These are phyloP conservation scores for Corapipo altera DNA, from an alignment of 2,113 vertebrate genomes.

Conservation along the genomic window DNA sequence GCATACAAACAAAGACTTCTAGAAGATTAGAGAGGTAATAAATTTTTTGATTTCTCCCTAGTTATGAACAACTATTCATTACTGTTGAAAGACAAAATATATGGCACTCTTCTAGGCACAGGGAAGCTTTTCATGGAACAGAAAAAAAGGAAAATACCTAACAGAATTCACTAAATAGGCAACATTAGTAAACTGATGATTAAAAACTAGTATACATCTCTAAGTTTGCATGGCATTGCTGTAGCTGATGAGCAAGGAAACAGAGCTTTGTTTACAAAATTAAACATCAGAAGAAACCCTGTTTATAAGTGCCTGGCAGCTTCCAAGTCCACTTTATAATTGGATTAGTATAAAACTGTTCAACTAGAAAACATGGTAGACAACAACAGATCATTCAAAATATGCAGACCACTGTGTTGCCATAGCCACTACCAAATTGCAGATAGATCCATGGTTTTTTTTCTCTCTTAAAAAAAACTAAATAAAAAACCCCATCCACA, in stretches of 20 bases:
- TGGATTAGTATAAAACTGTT: neutral
- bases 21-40: neutral
- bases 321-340: neutral
- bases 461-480: neutral
- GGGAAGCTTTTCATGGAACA: neutral
- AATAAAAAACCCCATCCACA: neutral
- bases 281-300: neutral
- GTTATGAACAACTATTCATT: neutral
- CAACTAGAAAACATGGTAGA: neutral
- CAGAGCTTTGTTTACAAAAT: neutral
- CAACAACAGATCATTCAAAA: neutral
- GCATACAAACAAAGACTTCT: neutral
- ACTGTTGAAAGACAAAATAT: neutral
- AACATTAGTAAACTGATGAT: neutral
- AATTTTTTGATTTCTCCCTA: neutral
- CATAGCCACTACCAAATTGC: neutral
- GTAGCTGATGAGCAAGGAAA: neutral
- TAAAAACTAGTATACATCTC: neutral
- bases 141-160: neutral
- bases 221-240: neutral
- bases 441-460: neutral
- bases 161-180: neutral
- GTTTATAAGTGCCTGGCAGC: neutral
- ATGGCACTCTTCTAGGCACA: neutral
- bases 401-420: neutral